Evolutionary conservation across 1,140 invertebrate genomes (phyloP).

Genomic region (Chionoecetes opilio): DNA sequence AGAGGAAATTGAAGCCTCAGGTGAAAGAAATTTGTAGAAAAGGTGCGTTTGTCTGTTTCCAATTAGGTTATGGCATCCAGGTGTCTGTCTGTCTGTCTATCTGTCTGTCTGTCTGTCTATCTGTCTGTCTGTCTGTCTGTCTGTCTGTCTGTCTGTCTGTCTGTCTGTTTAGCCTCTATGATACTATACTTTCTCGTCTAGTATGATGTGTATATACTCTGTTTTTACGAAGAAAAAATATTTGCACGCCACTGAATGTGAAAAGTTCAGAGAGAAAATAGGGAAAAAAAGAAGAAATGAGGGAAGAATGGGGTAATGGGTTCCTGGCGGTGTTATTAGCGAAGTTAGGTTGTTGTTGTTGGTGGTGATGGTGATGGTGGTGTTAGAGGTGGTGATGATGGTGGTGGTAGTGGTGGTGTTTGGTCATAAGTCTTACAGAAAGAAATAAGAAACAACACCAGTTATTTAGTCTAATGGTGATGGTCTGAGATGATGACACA

Average conservation of each 20-base stretch:
- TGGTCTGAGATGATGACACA: neutral
- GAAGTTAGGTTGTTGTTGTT: neutral
- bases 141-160: neutral
- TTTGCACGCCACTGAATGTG: too few species aligned
- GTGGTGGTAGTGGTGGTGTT: neutral
- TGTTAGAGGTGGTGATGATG: neutral
- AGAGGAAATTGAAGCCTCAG: too few species aligned
- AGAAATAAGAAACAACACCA: neutral
- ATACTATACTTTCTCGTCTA: too few species aligned
- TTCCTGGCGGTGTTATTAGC: neutral
- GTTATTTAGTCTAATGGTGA: neutral
- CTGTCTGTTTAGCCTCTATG: too few species aligned
- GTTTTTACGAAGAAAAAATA: too few species aligned
- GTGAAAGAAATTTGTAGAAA: neutral
- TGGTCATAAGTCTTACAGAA: neutral
- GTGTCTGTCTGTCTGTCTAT: neutral
- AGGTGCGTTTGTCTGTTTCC: neutral
- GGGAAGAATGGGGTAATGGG: neutral
- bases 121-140: neutral
- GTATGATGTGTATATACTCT: too few species aligned
- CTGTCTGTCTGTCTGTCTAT: neutral
- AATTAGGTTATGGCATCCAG: constrained; percentile 21
- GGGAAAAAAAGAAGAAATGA: neutral
- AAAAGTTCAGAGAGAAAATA: neutral
- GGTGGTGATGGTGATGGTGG: neutral